Evolutionary conservation across 2,888 invertebrate species (phyloP), one percentile per base, ranked within the genome.

Genomic region (Machimus rusticus): DNA sequence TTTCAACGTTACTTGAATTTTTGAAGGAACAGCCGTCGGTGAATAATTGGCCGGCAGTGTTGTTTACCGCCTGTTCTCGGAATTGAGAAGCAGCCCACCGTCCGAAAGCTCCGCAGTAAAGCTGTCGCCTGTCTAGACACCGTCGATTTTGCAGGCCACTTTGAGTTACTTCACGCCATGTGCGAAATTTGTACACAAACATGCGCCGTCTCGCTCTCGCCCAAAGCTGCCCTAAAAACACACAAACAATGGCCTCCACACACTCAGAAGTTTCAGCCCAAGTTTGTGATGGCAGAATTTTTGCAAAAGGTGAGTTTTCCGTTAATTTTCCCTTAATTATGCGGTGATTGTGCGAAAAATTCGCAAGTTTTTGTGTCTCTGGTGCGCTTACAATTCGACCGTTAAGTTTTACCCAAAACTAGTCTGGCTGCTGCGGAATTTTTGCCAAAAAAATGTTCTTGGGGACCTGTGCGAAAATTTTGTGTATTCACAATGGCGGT

Each of bases 281-380:
- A 88, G 85, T 89, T 88, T 95, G 95, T 95, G 95, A 95, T 95
- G 95, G 95, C 95, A 95, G 95, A 95, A 95, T 93, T 94, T 95
- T 95, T 94, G 94, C 95, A 94, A 95, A 95, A 95, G 95, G 95
- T 95, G 94, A 95, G 95, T 95, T 89, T 74, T 55, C 79, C 88
- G 88, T 87, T 88, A 88, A 57, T 79, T 81, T 81, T 81, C 6
- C 37, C 6, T 34, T 31, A 74, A 85, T 46, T 86, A 19, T 19
- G 16, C 9, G 12, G 46, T 74, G 74, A 46, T 74, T 34, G 19
- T 12, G n/a, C 19, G 31, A 14, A 74, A 43, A 85, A 74, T 85
- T 43, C 16, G 3, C 14, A 34, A 8, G 57, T 9, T 16, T 34
- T 37, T 76, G 76, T 76, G 66, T 66, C 4, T 23, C 23, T 23